Percentiles rank a stretch among this genome's conserved stretches.
phyloP scores from a whole-genome alignment of 2,113 vertebrate genomes.

The Ploceus nigricollis region DNA sequence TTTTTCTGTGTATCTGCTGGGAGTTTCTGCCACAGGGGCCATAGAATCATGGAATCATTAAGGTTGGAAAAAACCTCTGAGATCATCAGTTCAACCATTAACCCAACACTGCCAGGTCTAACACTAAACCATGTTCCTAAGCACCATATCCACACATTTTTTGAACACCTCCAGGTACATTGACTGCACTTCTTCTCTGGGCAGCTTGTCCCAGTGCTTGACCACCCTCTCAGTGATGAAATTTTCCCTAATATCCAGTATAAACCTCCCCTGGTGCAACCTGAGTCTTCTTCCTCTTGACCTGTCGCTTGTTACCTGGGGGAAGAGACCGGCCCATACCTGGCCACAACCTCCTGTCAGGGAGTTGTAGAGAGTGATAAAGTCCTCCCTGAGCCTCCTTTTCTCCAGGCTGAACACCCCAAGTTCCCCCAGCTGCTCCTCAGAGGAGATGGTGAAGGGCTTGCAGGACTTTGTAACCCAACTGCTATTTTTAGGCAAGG shows the following conservation, averaged over 20 bases:
- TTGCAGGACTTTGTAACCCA: background rate
- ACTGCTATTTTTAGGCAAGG: background rate
- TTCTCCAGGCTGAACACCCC: background rate
- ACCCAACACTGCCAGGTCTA: background rate
- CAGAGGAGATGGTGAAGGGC: background rate
- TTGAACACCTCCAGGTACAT: background rate
- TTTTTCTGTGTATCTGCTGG: background rate
- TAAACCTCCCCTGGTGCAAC: background rate
- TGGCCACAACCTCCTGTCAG: background rate
- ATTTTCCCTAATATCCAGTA: background rate
- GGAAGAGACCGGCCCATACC: no score
- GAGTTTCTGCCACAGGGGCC: background rate
- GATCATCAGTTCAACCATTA: background rate
- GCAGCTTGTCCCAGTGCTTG: background rate
- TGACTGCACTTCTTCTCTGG: background rate
- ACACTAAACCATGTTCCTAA: rapidly evolving
- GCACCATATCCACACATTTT: background rate
- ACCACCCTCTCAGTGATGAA: background rate
- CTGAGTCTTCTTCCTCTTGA: background rate
- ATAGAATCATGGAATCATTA: background rate
- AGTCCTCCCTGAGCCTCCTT: background rate
- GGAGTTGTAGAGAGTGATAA: background rate
- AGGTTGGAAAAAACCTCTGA: background rate
- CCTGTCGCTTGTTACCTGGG: rapidly evolving
- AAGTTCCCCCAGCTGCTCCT: background rate